These are phyloP conservation scores for Odontesthes bonariensis DNA, from an alignment of 2,113 vertebrate species.

Conservation along the genomic window DNA sequence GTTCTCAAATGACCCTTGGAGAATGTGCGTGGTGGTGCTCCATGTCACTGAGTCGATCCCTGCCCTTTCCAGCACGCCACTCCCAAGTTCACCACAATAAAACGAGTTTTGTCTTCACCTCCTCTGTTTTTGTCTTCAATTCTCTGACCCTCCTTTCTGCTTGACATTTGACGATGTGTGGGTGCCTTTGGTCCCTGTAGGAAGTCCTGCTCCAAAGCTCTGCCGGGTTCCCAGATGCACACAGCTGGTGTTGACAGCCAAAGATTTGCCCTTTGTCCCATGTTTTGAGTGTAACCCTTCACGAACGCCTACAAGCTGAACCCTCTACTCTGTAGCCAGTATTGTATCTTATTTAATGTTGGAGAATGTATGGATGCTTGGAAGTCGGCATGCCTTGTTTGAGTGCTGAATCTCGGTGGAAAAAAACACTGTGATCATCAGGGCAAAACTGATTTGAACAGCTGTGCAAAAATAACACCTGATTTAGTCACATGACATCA, in stretches of 20 bases:
- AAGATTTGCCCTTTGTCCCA: conserved; percentile 61
- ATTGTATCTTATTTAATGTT: background rate
- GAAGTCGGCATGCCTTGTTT: background rate
- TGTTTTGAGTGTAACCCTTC: conserved; percentile 18
- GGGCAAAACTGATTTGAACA: conserved; percentile 30
- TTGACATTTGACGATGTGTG: conserved; percentile 71
- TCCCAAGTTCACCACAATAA: conserved; percentile 43
- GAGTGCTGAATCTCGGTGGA: background rate
- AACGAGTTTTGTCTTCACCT: conserved; percentile 59
- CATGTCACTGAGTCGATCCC: conserved; percentile 17
- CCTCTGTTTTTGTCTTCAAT: conserved; percentile 19
- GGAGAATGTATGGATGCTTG: background rate
- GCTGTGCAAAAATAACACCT: conserved; percentile 50
- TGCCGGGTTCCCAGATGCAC: conserved; percentile 55
- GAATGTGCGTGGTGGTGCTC: conserved; percentile 67
- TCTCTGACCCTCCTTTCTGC: conserved; percentile 42
- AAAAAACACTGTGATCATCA: background rate
- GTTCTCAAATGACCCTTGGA: conserved; percentile 1
- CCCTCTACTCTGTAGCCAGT: background rate
- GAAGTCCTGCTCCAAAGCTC: conserved; percentile 37
- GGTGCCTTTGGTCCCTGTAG: conserved; percentile 58
- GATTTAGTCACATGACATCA: conserved; percentile 15
- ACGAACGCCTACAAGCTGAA: conserved; percentile 6
- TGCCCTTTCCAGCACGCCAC: conserved; percentile 50
- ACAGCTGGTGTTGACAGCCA: conserved; percentile 61